Percentiles rank a stretch among this genome's conserved stretches.
Conservation (phyloP, 2,113 vertebrate species). For the Natator depressus region DNA sequence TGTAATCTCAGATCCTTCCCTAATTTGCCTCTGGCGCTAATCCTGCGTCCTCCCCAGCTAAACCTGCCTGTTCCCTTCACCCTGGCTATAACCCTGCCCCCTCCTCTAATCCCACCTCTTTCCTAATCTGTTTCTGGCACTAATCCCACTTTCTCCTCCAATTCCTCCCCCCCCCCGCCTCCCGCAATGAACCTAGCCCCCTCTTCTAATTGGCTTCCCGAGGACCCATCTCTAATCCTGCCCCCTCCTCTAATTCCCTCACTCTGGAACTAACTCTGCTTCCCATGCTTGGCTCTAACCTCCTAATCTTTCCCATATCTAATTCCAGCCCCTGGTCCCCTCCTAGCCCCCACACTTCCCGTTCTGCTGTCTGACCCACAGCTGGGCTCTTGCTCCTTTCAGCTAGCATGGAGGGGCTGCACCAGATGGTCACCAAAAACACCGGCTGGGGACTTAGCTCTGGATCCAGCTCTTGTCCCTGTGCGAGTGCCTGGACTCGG, state of each 20-base stretch:
- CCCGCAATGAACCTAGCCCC: not conserved
- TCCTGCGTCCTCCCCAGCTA: no score
- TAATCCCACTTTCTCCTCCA: not conserved
- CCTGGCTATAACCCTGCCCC: not conserved
- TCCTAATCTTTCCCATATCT: not conserved
- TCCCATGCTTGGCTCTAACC: not conserved
- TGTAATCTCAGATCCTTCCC: not conserved
- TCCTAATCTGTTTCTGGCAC: not conserved
- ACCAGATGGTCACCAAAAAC: not conserved
- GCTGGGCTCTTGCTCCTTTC: not conserved
- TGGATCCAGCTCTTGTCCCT: not conserved
- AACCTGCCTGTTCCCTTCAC: no score
- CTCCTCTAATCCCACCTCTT: not conserved
- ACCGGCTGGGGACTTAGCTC: not conserved
- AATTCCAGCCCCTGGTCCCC: not conserved
- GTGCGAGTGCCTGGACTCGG: not conserved
- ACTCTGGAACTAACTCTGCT: not conserved
- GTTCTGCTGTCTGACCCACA: not conserved
- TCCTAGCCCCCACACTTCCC: no score
- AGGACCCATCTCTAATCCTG: not conserved
- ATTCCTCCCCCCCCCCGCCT: no score
- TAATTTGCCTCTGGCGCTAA: no score
- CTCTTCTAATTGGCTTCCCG: not conserved
- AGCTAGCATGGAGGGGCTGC: not conserved
- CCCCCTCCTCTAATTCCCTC: no score